These are phyloP conservation scores for Liodrosophila aerea DNA, from an alignment of 2,888 invertebrate species.

Conservation along the genomic window DNA sequence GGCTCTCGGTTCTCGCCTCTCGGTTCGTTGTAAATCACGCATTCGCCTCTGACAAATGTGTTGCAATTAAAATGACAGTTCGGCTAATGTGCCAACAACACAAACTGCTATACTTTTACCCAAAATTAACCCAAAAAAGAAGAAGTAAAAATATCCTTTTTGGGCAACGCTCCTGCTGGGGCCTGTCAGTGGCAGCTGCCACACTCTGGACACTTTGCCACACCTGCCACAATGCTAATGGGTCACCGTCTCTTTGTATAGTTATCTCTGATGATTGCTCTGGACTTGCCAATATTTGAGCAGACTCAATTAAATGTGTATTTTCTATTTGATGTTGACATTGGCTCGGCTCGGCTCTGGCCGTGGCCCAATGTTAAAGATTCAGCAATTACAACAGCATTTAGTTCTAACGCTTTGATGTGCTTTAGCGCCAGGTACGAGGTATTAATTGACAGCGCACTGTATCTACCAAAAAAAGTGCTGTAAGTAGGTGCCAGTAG, in stretches of 20 bases:
- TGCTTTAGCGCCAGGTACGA: conserved; percentile 3
- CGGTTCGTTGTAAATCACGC: conserved; percentile 44
- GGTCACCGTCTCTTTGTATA: conserved; percentile 32
- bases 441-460: conserved; percentile 32
- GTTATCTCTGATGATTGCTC: conserved; percentile 23
- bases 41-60: conserved; percentile 51
- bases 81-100: conserved; percentile 54
- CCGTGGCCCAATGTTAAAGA: conserved; percentile 9
- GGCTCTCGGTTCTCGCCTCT: neutral
- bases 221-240: conserved; percentile 44
- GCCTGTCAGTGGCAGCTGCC: conserved; percentile 38
- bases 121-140: conserved; percentile 13
- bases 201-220: conserved; percentile 30
- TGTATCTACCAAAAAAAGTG: neutral
- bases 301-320: conserved; percentile 61
- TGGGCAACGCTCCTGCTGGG: conserved; percentile 25
- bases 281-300: conserved; percentile 56
- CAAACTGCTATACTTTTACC: no score
- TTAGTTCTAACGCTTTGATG: conserved; percentile 36
- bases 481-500: no score
- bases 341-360: conserved; percentile 24
- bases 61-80: conserved; percentile 65
- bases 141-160: conserved; percentile 8
- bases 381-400: conserved; percentile 12
- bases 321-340: conserved; percentile 26